Evolutionary conservation across 2,888 invertebrate genomes (phyloP).

Genomic region (Thumatha senex): DNA sequence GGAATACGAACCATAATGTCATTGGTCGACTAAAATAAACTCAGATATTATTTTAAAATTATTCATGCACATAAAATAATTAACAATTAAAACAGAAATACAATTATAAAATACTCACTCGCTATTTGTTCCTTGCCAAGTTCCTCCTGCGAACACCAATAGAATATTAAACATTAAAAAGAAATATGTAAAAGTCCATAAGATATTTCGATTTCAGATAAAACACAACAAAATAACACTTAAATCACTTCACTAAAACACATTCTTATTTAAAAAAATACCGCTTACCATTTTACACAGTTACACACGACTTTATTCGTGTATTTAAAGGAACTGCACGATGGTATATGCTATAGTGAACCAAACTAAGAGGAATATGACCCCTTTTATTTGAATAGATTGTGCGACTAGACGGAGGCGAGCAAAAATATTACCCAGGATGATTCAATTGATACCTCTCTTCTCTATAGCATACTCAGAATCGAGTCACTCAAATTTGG

Average conservation of each 20-base stretch:
- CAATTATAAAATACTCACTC: slow-evolving; percentile 82
- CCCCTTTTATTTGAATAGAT: slow-evolving; percentile 74
- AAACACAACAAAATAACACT: slow-evolving; percentile 21
- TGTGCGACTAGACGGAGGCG: slow-evolving; percentile 71
- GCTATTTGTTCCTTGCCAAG: slow-evolving; percentile 90
- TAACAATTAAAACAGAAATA: background rate
- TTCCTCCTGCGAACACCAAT: slow-evolving; percentile 86
- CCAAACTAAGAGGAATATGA: slow-evolving; percentile 71
- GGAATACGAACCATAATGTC: no score
- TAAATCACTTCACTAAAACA: slow-evolving; percentile 26
- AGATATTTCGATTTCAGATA: background rate
- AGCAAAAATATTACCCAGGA: slow-evolving; percentile 71
- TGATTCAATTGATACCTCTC: slow-evolving; percentile 48
- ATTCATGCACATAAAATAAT: no score
- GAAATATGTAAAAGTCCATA: slow-evolving; percentile 27
- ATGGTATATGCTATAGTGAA: slow-evolving; percentile 65
- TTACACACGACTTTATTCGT: slow-evolving; percentile 23
- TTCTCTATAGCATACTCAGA: slow-evolving; percentile 17
- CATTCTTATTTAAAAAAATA: slow-evolving; percentile 17
- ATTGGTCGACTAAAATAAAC: no score
- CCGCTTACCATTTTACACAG: slow-evolving; percentile 58
- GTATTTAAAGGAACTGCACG: slow-evolving; percentile 51
- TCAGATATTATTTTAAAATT: no score
- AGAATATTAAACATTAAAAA: slow-evolving; percentile 36
- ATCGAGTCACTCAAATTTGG: slow-evolving; percentile 47